phyloP scores from a whole-genome alignment of 2,797 vertebrate species.

The Anolis apletophallus region DNA sequence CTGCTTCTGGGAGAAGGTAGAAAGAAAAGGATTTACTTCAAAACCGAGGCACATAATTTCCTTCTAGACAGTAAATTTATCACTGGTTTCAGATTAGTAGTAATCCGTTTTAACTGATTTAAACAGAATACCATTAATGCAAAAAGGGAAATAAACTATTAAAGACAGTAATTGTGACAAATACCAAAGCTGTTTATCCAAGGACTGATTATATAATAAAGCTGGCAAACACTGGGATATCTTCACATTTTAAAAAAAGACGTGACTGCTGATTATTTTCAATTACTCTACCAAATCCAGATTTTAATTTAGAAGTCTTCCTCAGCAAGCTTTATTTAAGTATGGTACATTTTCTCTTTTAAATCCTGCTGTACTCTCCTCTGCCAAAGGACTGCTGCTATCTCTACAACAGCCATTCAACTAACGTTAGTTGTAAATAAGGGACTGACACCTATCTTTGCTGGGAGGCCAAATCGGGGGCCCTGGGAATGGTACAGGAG shows the following conservation, averaged over 20 bases:
- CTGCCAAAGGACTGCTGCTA: not conserved
- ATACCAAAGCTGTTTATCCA: slow-evolving; percentile 61
- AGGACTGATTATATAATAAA: slow-evolving; percentile 65
- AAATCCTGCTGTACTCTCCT: slow-evolving; percentile 29
- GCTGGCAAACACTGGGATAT: slow-evolving; percentile 62
- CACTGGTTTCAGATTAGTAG: slow-evolving; percentile 60
- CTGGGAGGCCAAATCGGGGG: not conserved
- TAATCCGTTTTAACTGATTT: slow-evolving; percentile 60
- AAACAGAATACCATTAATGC: slow-evolving; percentile 64
- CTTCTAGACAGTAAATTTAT: slow-evolving; percentile 50
- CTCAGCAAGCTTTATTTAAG: slow-evolving; percentile 34
- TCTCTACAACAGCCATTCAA: not conserved
- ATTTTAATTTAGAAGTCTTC: slow-evolving; percentile 51
- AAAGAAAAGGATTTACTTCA: not conserved
- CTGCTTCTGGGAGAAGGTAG: not conserved
- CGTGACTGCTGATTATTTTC: slow-evolving; percentile 51
- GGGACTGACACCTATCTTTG: not conserved
- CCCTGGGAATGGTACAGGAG: not conserved
- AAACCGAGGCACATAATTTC: slow-evolving; percentile 53
- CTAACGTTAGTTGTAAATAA: not conserved
- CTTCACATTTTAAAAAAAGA: slow-evolving; percentile 46
- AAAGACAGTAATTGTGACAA: slow-evolving; percentile 59
- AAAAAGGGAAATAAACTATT: slow-evolving; percentile 51
- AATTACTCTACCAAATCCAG: slow-evolving; percentile 64
- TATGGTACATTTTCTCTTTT: slow-evolving; percentile 18